Evolutionary conservation across 1,140 invertebrate genomes (phyloP).

Genomic region (Drosophila ficusphila): DNA sequence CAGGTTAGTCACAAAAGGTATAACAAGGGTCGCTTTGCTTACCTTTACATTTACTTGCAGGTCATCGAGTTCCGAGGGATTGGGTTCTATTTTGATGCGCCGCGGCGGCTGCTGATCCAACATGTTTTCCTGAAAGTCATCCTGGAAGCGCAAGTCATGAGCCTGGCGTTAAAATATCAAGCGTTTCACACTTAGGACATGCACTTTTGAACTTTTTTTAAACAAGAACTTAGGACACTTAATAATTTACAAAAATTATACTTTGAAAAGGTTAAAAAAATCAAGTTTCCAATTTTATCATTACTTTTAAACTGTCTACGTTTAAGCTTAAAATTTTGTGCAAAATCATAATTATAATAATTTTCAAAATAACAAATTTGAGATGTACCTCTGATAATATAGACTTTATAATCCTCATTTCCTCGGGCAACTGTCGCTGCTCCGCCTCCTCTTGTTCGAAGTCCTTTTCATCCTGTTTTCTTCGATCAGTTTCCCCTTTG

Average conservation of each 20-base stretch:
- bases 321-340: too few relatives aligned
- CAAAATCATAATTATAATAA: neutral
- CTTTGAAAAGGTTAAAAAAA: too few relatives aligned
- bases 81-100: neutral
- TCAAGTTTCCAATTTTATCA: too few relatives aligned
- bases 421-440: conserved; percentile 13
- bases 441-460: neutral
- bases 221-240: too few relatives aligned
- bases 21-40: conserved; percentile 10
- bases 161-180: conserved; percentile 18
- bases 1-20: conserved; percentile 51
- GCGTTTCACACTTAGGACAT: neutral
- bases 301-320: too few relatives aligned
- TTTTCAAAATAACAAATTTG: neutral
- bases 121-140: conserved; percentile 72
- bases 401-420: conserved; percentile 63
- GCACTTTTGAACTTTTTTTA: neutral
- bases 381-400: conserved; percentile 60
- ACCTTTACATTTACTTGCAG: conserved; percentile 23
- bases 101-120: conserved; percentile 33
- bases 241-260: too few relatives aligned
- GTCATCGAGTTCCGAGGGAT: conserved; percentile 26
- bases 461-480: neutral
- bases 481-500: neutral
- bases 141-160: conserved; percentile 41